Conservation (phyloP, 2,797 vertebrate species). For the Labroides dimidiatus region DNA sequence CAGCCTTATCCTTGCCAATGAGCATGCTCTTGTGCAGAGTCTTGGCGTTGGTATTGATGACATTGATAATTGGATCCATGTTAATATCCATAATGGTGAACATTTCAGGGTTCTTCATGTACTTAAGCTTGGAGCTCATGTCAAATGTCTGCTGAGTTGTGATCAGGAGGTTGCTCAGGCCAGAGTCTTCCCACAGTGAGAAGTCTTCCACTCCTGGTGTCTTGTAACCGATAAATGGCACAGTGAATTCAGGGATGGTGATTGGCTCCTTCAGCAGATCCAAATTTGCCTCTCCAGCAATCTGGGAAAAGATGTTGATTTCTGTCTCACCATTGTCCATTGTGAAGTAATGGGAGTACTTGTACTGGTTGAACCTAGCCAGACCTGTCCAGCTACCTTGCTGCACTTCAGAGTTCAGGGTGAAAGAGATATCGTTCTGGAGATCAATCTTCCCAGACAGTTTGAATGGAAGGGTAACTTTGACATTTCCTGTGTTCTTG, state of each 20-base stretch:
- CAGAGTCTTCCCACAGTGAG: conserved; percentile 90
- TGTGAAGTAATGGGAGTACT: conserved; percentile 87
- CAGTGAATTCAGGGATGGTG: conserved; percentile 85
- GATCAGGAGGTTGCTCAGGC: conserved; percentile 85
- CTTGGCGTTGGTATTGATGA: conserved; percentile 79
- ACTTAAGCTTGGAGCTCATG: conserved; percentile 87
- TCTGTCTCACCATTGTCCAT: conserved; percentile 85
- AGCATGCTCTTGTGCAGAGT: conserved; percentile 80
- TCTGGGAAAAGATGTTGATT: conserved; percentile 79
- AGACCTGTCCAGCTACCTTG: conserved; percentile 86
- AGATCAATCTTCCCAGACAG: conserved; percentile 90
- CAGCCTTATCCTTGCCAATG: conserved; percentile 75
- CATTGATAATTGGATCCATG: conserved; percentile 79
- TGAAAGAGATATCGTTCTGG: conserved; percentile 88
- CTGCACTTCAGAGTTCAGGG: conserved; percentile 85
- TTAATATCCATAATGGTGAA: conserved; percentile 84
- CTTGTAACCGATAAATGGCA: conserved; percentile 82
- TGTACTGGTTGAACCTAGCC: conserved; percentile 93
- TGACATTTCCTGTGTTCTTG: conserved; percentile 89
- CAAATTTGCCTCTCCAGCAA: conserved; percentile 91
- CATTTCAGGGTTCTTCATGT: conserved; percentile 90
- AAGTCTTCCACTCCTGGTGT: conserved; percentile 80
- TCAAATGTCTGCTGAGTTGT: conserved; percentile 93
- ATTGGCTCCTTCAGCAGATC: conserved; percentile 87
- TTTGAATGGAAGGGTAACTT: conserved; percentile 88